Conservation (phyloP, 2,797 vertebrate genomes). For the Natrix natrix region DNA sequence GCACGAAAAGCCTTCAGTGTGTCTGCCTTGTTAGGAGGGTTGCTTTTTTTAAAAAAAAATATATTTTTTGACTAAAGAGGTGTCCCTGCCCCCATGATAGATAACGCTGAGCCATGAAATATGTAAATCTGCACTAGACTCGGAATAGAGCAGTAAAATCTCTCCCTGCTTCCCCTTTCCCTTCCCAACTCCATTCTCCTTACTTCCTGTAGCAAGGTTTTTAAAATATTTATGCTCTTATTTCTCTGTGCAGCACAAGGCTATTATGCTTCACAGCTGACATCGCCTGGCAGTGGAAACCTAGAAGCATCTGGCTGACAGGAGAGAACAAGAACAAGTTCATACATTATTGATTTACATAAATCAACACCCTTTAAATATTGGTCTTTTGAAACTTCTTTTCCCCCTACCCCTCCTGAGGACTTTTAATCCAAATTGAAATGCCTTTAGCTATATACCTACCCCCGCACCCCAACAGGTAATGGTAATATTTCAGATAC, state of each 20-base stretch:
- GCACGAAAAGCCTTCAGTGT: slow-evolving; percentile 90
- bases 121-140: slow-evolving; percentile 71
- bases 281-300: slow-evolving; percentile 76
- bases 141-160: slow-evolving; percentile 70
- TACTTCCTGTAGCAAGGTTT: slow-evolving; percentile 78
- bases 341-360: slow-evolving; percentile 92
- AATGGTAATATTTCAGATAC: neutral
- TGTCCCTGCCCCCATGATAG: slow-evolving; percentile 74
- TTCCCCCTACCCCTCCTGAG: neutral
- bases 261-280: slow-evolving; percentile 85
- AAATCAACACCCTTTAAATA: slow-evolving; percentile 87
- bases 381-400: slow-evolving; percentile 63
- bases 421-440: slow-evolving; percentile 54
- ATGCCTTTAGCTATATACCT: slow-evolving; percentile 55
- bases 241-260: slow-evolving; percentile 83
- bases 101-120: slow-evolving; percentile 78
- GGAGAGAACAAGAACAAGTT: slow-evolving; percentile 76
- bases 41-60: slow-evolving; percentile 74
- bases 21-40: slow-evolving; percentile 87
- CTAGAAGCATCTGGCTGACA: slow-evolving; percentile 84
- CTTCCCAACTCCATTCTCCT: slow-evolving; percentile 45
- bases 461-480: neutral
- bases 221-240: slow-evolving; percentile 89
- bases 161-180: slow-evolving; percentile 60
- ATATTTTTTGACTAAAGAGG: slow-evolving; percentile 77